Conservation (phyloP, 2,113 vertebrate species). For the Oriolus oriolus region DNA sequence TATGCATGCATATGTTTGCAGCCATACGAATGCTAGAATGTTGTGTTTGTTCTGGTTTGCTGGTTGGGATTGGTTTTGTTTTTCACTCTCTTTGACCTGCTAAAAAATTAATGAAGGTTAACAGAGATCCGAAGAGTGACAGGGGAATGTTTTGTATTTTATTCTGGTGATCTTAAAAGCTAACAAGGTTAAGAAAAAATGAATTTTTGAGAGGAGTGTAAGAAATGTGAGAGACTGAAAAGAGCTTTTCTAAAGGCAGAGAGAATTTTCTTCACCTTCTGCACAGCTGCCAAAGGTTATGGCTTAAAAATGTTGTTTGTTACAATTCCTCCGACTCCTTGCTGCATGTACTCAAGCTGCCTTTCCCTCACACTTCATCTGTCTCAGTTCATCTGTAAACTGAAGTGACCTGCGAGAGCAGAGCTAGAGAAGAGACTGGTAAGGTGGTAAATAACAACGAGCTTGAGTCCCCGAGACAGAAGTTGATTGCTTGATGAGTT, state of each 20-base stretch:
- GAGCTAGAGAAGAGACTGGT: neutral
- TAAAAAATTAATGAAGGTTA: neutral
- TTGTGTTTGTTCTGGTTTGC: neutral
- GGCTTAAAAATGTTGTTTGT: constrained; percentile 16
- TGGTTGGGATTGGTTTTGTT: neutral
- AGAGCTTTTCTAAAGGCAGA: neutral
- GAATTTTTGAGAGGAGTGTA: neutral
- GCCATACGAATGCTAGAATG: neutral
- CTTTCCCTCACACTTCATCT: constrained; percentile 23
- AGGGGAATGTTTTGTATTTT: neutral
- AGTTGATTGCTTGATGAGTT: neutral
- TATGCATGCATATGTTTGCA: neutral
- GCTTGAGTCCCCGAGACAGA: neutral
- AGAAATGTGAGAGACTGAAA: neutral
- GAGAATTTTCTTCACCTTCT: constrained; percentile 12
- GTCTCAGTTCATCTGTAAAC: constrained; percentile 19
- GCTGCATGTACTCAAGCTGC: neutral
- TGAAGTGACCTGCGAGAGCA: neutral
- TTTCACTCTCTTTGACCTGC: neutral
- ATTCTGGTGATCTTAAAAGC: neutral
- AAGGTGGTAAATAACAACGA: neutral
- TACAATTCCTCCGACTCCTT: neutral
- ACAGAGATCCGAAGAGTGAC: neutral
- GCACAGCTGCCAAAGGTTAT: neutral
- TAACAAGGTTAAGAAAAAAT: neutral